Evolutionary conservation across 2,113 vertebrate species (phyloP), one percentile per base, ranked within the genome.

Genomic region (Chaetops frenatus): DNA sequence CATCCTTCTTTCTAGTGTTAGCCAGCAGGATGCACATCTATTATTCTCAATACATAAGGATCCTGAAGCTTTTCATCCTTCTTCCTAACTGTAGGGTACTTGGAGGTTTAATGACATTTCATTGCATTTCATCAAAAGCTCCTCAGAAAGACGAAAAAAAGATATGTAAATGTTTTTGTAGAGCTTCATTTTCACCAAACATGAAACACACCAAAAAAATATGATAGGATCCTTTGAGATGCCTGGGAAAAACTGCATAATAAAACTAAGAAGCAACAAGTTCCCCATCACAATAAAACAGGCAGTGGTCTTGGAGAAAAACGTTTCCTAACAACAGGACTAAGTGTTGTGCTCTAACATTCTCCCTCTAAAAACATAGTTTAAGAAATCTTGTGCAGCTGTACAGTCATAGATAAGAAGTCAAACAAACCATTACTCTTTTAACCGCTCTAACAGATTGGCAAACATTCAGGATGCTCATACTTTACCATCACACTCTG

Each of bases 171-270:
- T 27, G 7, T 22, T 64, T 76, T 51, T 21, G 20, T 56, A 54
- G 71, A 93, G 27, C 33, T 85, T 64, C 2, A 15, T n/a, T 86
- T 94, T 60, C 16, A 16, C 11, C 66, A 73, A 90, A 65, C 4
- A 11, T 12, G 15, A 84, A 88, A 70, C 28, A 8, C 6, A 15
- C 5, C 4, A 10, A 57, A 82, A 79, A 72, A 47, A 11, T 7
- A 58, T 3, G 6, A 48, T 0, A 80, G 7, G 11, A 61, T 57
- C 50, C 20, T 57, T 90, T 61, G 58, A 83, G 24, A 66, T 19
- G 11, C 6, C n/a, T 33, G 24, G 15, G 28, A 2, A 51, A 67
- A 76, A 64, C 0, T 1, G 7, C 6, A 29, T 9, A 33, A n/a
- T 29, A 66, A 58, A 88, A 25, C 14, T 31, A 70, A 15, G 10